A percentile compares a stretch with the other conserved stretches of the same genome.
Conservation (phyloP, 2,888 invertebrate species). For the Drosophila atripex region DNA sequence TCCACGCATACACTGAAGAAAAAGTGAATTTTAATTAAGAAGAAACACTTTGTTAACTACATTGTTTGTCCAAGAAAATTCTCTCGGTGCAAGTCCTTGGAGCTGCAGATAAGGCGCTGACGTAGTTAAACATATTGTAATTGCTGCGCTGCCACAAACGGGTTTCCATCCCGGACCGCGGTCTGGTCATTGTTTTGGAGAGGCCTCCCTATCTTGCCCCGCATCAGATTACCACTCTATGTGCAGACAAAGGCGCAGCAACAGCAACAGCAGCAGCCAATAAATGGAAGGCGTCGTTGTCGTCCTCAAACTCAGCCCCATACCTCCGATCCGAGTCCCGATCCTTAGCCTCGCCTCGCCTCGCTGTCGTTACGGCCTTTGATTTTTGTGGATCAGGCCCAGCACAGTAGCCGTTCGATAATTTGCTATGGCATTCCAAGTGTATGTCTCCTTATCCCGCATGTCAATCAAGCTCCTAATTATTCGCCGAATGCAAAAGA, state of each 20-base stretch:
- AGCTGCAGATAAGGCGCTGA: slow-evolving; percentile 75
- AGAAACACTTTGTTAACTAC: neutral
- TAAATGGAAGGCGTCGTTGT: slow-evolving; percentile 75
- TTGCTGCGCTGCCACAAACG: slow-evolving; percentile 76
- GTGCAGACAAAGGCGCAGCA: slow-evolving; percentile 63
- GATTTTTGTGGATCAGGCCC: slow-evolving; percentile 74
- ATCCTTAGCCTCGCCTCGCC: slow-evolving; percentile 14
- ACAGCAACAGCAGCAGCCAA: slow-evolving; percentile 57
- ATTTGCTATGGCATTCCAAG: slow-evolving; percentile 84
- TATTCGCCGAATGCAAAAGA: slow-evolving; percentile 84
- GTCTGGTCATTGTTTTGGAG: slow-evolving; percentile 71
- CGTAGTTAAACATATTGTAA: slow-evolving; percentile 84
- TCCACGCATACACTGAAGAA: slow-evolving; percentile 4
- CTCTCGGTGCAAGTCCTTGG: slow-evolving; percentile 27
- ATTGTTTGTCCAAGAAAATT: neutral
- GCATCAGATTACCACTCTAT: slow-evolving; percentile 81
- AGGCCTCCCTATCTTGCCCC: slow-evolving; percentile 67
- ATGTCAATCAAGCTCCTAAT: slow-evolving; percentile 84
- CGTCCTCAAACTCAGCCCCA: slow-evolving; percentile 38
- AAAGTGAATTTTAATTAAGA: neutral
- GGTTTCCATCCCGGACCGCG: slow-evolving; percentile 51
- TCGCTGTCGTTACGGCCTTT: slow-evolving; percentile 53
- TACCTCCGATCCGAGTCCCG: slow-evolving; percentile 18
- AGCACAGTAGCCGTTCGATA: slow-evolving; percentile 82
- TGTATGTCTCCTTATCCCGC: slow-evolving; percentile 84